Evolutionary conservation across 2,888 invertebrate species (phyloP).

Genomic region (Philaethria dido): DNA sequence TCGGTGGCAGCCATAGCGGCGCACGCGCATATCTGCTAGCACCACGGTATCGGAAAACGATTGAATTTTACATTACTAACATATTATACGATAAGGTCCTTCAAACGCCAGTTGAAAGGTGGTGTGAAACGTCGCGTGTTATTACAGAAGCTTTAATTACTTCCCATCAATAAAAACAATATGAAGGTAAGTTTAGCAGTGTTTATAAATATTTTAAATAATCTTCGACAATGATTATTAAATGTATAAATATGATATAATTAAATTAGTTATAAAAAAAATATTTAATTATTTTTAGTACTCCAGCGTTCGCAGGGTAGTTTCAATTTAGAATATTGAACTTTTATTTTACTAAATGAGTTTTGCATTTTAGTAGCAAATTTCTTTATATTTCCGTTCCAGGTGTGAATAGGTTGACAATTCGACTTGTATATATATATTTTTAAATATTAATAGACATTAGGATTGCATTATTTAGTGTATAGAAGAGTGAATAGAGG

Average conservation of each 20-base stretch:
- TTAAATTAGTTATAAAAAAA: background rate
- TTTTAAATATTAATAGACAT: too few relatives aligned
- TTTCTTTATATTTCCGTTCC: too few relatives aligned
- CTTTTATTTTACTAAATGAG: background rate
- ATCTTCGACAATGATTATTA: background rate
- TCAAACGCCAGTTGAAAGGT: conserved; percentile 35
- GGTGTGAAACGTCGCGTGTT: conserved; percentile 37
- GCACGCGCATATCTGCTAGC: conserved; percentile 42
- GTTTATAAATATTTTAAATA: background rate
- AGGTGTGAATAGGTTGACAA: too few relatives aligned
- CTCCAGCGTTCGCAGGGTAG: background rate
- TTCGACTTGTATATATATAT: too few relatives aligned
- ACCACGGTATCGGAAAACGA: conserved; percentile 37
- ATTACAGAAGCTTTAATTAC: conserved; percentile 17
- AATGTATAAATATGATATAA: background rate
- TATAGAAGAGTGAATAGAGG: too few relatives aligned
- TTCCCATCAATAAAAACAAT: conserved; percentile 24
- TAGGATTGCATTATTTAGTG: too few relatives aligned
- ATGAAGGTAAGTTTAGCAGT: conserved; percentile 43
- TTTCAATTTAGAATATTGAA: background rate
- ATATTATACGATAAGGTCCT: conserved; percentile 27
- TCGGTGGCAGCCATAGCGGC: conserved; percentile 39
- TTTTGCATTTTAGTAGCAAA: too few relatives aligned
- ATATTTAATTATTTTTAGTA: background rate
- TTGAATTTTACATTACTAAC: conserved; percentile 33